Conservation (phyloP, 1,140 invertebrate species). For the Drosophila melanica region DNA sequence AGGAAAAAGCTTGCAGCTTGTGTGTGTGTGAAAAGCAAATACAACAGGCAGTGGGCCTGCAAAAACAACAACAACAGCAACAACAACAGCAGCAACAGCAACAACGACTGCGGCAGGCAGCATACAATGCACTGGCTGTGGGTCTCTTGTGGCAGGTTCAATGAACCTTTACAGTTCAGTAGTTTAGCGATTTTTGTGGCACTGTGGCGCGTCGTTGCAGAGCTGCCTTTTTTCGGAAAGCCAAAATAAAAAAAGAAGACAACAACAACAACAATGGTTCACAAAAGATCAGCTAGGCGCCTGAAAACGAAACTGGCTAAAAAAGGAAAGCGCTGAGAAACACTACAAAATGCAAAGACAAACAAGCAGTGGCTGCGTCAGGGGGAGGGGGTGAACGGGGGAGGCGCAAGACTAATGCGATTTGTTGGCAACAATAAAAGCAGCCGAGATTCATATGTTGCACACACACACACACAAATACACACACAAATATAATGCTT, state of each 20-base stretch:
- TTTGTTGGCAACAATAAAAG: conserved; percentile 55
- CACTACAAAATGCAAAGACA: conserved; percentile 3
- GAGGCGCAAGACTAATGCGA: conserved; percentile 56
- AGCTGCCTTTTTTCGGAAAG: conserved; percentile 53
- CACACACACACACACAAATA: not conserved
- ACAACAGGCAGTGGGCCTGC: conserved; percentile 58
- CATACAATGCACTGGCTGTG: conserved; percentile 36
- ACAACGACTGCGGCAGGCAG: not conserved
- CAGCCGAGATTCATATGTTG: conserved; percentile 50
- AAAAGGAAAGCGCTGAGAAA: conserved; percentile 72
- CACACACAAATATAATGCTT: conserved; percentile 17
- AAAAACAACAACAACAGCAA: conserved; percentile 25
- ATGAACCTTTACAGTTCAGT: conserved; percentile 80
- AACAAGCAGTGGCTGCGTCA: not conserved
- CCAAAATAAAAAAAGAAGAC: conserved; percentile 28
- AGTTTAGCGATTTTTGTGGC: conserved; percentile 77
- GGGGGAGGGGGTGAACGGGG: not conserved
- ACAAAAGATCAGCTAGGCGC: conserved; percentile 42
- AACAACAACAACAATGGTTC: conserved; percentile 56
- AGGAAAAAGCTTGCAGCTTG: conserved; percentile 36
- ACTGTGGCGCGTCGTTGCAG: conserved; percentile 36
- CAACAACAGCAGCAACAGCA: conserved; percentile 19
- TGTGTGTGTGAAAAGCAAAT: conserved; percentile 47
- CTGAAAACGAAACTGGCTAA: conserved; percentile 44
- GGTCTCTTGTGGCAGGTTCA: conserved; percentile 65